Evolutionary conservation across 2,797 vertebrate species (phyloP), one percentile per base, ranked within the genome.

Genomic region (Sebastolobus altivelis): DNA sequence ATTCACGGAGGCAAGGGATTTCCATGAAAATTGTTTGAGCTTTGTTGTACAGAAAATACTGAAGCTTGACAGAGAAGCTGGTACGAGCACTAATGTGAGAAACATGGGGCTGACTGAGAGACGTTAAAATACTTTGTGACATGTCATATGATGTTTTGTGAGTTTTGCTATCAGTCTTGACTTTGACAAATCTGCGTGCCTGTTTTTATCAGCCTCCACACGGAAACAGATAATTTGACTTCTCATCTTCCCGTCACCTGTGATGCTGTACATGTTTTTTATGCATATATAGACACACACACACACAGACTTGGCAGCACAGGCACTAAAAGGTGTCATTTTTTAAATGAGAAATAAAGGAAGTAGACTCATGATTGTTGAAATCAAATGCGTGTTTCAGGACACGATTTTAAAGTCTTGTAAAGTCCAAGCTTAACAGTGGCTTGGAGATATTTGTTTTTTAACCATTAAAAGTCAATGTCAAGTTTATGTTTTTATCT

Each of bases 391-490:
- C 22, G 49, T 63, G 58, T 65, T 70, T 54, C 29, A 38, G 38
- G 25, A 52, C n/a, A 35, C 3, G 4, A 11, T 60, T 60, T 13
- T n/a, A 49, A 31, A 60, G n/a, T 56, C 29, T 16, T 33, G 12
- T 54, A 5, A 25, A 31, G 9, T 35, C 27, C 35, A 46, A n/a
- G 20, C 9, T 27, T 20, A 9, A 25, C 27, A 18, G 56, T 27
- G 37, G 20, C 33, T 60, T n/a, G 10, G 33, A 9, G 37, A 16
- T 20, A 58, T 49, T 52, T 66, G 61, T 29, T 40, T 40, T 43
- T 56, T 35, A 20, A 18, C 12, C 6, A 25, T 35, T 40, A 71
- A 73, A 77, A 79, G 80, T 77, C 35, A 54, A 81, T 84, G 66
- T n/a, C 6, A 72, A 9, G 27, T 80, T 79, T 25, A 25, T 66